A percentile compares a stretch with the other conserved stretches of the same genome.
Conservation (phyloP, 2,888 invertebrate genomes). For the Taphrorychus bicolor region DNA sequence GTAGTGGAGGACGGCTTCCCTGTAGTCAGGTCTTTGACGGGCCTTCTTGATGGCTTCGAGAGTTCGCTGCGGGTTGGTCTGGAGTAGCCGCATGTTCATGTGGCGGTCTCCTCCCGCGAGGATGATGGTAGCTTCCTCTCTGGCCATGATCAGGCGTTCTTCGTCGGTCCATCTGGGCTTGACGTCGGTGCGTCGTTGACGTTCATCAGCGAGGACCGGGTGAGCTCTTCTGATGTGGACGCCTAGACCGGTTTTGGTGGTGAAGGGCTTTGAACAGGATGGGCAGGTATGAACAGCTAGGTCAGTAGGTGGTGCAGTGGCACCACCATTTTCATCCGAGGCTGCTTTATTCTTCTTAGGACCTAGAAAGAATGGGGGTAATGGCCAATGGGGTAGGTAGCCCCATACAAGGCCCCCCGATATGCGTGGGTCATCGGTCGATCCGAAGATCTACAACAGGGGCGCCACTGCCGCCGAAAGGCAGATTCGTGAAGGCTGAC, state of each 20-base stretch:
- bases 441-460: no score
- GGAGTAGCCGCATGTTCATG: not conserved
- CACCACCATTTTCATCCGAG: not conserved
- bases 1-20: not conserved
- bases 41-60: slow-evolving; percentile 6
- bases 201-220: slow-evolving; percentile 2
- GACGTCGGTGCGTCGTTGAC: not conserved
- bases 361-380: not conserved
- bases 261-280: not conserved
- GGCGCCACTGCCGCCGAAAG: no score
- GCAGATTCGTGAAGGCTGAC: no score
- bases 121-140: not conserved
- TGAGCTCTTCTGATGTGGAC: not conserved
- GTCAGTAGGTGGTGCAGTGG: not conserved
- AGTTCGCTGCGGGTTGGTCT: not conserved
- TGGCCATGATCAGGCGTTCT: not conserved
- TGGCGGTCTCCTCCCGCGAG: not conserved
- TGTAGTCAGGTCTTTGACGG: not conserved
- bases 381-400: not conserved
- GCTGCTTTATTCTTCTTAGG: not conserved
- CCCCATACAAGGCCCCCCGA: not conserved
- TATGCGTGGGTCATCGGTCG: not conserved
- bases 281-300: not conserved
- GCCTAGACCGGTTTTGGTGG: not conserved
- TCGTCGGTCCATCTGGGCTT: slow-evolving; percentile 8